Evolutionary conservation across 2,888 invertebrate genomes (phyloP), one percentile per base, ranked within the genome.

Genomic region (Agriopis marginaria): DNA sequence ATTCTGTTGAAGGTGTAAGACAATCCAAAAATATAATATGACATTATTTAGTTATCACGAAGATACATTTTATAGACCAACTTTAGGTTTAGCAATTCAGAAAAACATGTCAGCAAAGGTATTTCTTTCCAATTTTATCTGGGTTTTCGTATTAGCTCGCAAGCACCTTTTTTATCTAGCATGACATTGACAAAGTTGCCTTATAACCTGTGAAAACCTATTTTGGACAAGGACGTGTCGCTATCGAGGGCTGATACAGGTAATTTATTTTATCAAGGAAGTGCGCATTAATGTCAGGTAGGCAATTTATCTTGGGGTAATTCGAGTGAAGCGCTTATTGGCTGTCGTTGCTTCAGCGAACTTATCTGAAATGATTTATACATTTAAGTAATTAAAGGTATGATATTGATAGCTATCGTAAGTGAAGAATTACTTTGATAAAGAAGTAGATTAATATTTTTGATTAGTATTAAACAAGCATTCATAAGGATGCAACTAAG

Each of bases 321-420:
- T 89, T 90, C 89, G 83, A 84, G 89, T 87, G 87, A 91, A 91
- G 86, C 89, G 90, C 88, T 91, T 92, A 91, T 90, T 90, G 89
- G 91, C 88, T 91, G 91, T 89, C 90, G 86, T 55, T 62, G 61
- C 56, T 56, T 47, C 40, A 47, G 51, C 40, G n/a, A 54, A 55
- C 39, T 58, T 69, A 69, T 62, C 69, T 56, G 10, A 56, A 58
- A 58, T 69, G 51, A 65, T 62, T 60, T 65, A 63, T 68, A 63
- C 53, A 55, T 39, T 61, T 23, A 32, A 14, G 50, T 60, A 60
- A 64, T 64, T n/a, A 32, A 32, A 32, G 32, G 32, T 32, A 39
- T 60, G n/a, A 44, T 47, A 42, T 14, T 60, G 39, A 59, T 47
- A 49, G 23, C 23, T 40, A 63, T 42, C 40, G 9, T 5, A 5